Conservation (phyloP, 1,140 invertebrate species). For the Aphelenchoides besseyi region DNA sequence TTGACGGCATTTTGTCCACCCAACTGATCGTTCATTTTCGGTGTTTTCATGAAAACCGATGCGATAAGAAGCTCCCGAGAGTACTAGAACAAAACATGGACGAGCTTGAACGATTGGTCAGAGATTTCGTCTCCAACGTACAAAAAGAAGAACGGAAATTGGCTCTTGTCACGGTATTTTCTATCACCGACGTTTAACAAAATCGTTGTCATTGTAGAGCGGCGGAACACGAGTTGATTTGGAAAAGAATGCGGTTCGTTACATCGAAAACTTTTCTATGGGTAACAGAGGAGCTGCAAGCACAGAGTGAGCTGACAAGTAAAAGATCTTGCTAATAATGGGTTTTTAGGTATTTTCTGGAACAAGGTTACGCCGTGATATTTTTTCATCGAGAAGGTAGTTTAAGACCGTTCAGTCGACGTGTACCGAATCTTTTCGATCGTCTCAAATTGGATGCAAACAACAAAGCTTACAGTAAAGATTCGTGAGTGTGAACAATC, state of each 20-base stretch:
- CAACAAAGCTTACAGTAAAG: constrained; percentile 24
- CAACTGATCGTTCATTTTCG: too few relatives aligned
- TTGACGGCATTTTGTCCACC: too few relatives aligned
- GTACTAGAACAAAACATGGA: background rate
- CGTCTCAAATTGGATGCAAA: constrained; percentile 52
- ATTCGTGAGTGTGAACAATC: background rate
- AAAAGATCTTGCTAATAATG: constrained; percentile 4
- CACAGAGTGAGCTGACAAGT: constrained; percentile 72
- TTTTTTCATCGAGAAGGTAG: constrained; percentile 73
- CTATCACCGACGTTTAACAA: background rate
- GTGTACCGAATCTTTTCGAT: constrained; percentile 80
- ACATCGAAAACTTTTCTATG: constrained; percentile 95
- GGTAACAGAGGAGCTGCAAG: constrained; percentile 88
- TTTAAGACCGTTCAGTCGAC: constrained; percentile 80
- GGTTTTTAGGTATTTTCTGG: constrained; percentile 74
- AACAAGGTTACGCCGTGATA: constrained; percentile 70
- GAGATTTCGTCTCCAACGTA: background rate
- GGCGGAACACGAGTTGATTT: constrained; percentile 93
- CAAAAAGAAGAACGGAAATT: constrained; percentile 13
- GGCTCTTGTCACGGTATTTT: constrained; percentile 38
- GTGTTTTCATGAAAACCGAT: too few relatives aligned
- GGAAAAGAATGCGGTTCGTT: constrained; percentile 92
- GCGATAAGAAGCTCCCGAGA: too few relatives aligned
- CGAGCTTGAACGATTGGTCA: background rate
- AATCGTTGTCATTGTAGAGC: constrained; percentile 67